phyloP scores from a whole-genome alignment of 2,797 vertebrate species.

The Acanthopagrus latus region DNA sequence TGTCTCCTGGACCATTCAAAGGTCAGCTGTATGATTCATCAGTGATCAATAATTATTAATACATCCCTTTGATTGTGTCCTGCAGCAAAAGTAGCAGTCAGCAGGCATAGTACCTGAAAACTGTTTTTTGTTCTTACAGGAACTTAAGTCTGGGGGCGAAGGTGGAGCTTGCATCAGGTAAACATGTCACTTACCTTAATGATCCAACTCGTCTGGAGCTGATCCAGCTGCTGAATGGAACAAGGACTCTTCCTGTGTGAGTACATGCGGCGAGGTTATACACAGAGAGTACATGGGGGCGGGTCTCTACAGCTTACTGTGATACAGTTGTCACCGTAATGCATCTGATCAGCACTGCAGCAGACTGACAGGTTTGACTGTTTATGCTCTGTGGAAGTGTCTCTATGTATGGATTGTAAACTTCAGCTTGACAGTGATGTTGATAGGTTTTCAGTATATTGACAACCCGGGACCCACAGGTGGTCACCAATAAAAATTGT shows the following conservation, averaged over 20 bases:
- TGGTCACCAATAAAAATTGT: too few relatives aligned
- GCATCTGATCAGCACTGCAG: neutral
- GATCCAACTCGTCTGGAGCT: constrained; percentile 83
- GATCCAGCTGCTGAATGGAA: constrained; percentile 87
- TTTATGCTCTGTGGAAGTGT: too few relatives aligned
- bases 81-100: too few relatives aligned
- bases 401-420: too few relatives aligned
- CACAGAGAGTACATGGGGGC: neutral
- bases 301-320: too few relatives aligned
- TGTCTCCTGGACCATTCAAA: constrained; percentile 93
- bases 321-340: neutral
- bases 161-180: constrained; percentile 92
- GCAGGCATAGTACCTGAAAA: neutral
- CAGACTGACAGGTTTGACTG: neutral
- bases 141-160: constrained; percentile 93
- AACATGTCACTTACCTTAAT: constrained; percentile 88
- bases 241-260: constrained; percentile 88
- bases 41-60: neutral
- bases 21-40: constrained; percentile 75
- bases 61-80: neutral
- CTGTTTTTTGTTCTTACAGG: constrained; percentile 75
- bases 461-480: too few relatives aligned
- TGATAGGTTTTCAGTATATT: too few relatives aligned
- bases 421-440: too few relatives aligned
- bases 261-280: constrained; percentile 58